Conservation (phyloP, 2,888 invertebrate species). For the Chirona hameri region DNA sequence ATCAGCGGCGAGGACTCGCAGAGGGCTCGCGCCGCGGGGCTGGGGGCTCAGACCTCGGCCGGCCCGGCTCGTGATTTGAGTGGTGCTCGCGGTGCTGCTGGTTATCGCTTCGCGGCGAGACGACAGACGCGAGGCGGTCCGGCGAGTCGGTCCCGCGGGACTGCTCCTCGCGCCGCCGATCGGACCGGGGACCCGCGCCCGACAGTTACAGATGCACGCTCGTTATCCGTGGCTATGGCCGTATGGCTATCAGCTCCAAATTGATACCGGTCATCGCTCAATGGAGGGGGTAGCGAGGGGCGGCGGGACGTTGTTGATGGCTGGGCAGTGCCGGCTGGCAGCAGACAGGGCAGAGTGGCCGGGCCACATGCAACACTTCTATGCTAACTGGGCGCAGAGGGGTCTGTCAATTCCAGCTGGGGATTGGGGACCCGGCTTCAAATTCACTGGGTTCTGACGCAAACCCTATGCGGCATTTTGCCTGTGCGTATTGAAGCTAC, state of each 20-base stretch:
- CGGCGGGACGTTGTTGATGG: not conserved
- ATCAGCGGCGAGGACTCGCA: not conserved
- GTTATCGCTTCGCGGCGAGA: too few species aligned
- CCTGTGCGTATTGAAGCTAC: too few species aligned
- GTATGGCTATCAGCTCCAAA: not conserved
- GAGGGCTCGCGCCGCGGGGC: too few species aligned
- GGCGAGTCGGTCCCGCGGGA: not conserved
- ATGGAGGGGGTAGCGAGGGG: not conserved
- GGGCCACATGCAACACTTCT: too few species aligned
- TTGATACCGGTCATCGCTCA: slow-evolving; percentile 8
- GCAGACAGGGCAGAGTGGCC: not conserved
- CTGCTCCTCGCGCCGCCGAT: not conserved
- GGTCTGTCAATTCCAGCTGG: too few species aligned
- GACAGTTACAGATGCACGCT: slow-evolving; percentile 4
- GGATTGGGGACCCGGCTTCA: too few species aligned
- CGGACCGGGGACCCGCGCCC: too few species aligned
- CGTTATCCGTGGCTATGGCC: not conserved
- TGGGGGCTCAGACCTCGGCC: too few species aligned
- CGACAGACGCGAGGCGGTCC: not conserved
- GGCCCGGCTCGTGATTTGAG: not conserved
- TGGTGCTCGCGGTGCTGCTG: not conserved
- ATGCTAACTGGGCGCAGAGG: too few species aligned
- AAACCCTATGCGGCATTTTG: too few species aligned
- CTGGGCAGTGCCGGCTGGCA: not conserved
- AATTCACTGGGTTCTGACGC: too few species aligned